Percentiles rank a stretch among this genome's conserved stretches.
Conservation (phyloP, 2,113 vertebrate species). For the Dromiciops gliroides region DNA sequence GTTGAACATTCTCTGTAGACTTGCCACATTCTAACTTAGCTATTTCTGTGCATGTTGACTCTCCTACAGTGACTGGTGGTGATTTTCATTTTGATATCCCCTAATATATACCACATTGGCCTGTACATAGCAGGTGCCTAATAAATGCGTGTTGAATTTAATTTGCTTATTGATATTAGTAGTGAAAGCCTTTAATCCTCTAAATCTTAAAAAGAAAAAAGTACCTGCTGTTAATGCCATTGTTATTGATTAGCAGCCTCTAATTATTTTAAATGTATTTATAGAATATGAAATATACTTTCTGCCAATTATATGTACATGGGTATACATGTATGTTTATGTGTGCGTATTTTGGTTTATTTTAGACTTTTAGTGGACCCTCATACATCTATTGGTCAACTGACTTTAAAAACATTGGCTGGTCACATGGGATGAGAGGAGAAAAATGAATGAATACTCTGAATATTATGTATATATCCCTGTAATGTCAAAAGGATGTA, state of each 20-base stretch:
- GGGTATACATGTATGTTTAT: not conserved
- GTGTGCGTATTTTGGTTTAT: not conserved
- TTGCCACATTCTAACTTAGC: not conserved
- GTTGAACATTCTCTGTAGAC: not conserved
- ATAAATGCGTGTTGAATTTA: not conserved
- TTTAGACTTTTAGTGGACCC: not conserved
- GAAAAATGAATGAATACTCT: not conserved
- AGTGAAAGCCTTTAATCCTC: not conserved
- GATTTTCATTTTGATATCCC: not conserved
- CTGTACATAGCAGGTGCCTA: not conserved
- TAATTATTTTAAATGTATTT: not conserved
- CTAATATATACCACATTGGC: not conserved
- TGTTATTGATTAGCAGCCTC: not conserved
- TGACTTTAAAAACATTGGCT: not conserved
- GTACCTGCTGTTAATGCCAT: not conserved
- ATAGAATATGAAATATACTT: not conserved
- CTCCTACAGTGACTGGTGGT: not conserved
- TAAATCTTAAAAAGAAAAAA: not conserved
- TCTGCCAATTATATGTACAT: not conserved
- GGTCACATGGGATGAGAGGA: not conserved
- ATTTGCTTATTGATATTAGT: not conserved
- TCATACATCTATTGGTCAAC: not conserved
- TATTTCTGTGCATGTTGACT: not conserved
- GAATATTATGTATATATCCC: not conserved
- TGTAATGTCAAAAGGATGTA: not conserved